Conservation (phyloP, 2,888 invertebrate species). For the Agrochola circellaris region DNA sequence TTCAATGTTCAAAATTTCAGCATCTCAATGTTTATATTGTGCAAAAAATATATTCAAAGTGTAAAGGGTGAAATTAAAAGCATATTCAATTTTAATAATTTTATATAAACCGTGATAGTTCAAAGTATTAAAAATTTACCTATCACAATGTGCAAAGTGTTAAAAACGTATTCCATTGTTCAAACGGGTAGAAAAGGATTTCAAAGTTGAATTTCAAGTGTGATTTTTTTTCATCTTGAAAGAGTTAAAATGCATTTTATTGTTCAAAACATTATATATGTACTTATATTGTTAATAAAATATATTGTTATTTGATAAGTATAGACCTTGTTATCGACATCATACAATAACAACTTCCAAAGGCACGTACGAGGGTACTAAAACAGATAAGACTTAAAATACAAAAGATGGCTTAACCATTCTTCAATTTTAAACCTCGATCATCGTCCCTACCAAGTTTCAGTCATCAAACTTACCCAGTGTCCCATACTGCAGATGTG, state of each 20-base stretch:
- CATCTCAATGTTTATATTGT: no score
- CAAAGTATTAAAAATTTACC: no score
- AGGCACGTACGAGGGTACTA: background rate
- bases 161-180: background rate
- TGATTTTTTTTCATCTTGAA: no score
- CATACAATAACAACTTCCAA: background rate
- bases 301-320: background rate
- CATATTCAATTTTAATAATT: background rate
- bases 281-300: background rate
- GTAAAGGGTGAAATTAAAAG: background rate
- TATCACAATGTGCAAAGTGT: background rate
- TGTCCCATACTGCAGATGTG: conserved; percentile 96
- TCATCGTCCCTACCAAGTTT: background rate
- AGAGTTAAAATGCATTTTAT: no score
- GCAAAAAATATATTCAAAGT: no score
- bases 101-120: background rate
- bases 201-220: no score
- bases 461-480: conserved; percentile 90
- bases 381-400: background rate
- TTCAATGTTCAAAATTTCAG: background rate
- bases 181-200: background rate
- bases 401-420: conserved; percentile 1
- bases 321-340: background rate
- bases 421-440: background rate
- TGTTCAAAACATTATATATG: no score